Evolutionary conservation across 2,888 invertebrate species (phyloP).

Genomic region (Perithous albicinctus): DNA sequence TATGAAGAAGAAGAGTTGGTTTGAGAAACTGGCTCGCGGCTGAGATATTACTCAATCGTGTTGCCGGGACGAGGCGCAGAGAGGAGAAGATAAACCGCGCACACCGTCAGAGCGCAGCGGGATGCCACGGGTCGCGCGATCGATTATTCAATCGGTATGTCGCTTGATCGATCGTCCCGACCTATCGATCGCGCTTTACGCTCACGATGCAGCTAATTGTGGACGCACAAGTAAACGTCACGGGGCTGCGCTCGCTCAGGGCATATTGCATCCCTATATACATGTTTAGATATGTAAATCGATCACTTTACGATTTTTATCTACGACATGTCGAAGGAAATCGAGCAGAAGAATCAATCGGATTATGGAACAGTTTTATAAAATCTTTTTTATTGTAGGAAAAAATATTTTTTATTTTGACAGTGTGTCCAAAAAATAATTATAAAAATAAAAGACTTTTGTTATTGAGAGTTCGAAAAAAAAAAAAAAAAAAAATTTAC

Average conservation of each 20-base stretch:
- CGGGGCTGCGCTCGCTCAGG: background rate
- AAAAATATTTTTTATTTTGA: too few relatives aligned
- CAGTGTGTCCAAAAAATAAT: too few relatives aligned
- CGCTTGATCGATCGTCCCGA: slow-evolving; percentile 40
- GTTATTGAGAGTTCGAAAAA: too few relatives aligned
- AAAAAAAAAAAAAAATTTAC: too few relatives aligned
- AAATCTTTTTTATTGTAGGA: too few relatives aligned
- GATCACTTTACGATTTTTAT: background rate
- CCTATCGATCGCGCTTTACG: slow-evolving; percentile 14
- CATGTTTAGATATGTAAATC: background rate
- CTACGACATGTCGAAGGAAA: background rate
- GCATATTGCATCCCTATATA: background rate
- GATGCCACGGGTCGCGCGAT: slow-evolving; percentile 26
- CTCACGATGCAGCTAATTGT: slow-evolving; percentile 31
- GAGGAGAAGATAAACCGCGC: slow-evolving; percentile 23
- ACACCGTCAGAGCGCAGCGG: too few relatives aligned
- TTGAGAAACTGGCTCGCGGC: slow-evolving; percentile 27
- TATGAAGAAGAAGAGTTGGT: slow-evolving; percentile 15
- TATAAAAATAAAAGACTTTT: too few relatives aligned
- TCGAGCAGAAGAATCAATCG: too few relatives aligned
- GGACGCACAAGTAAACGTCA: slow-evolving; percentile 4
- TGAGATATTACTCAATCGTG: slow-evolving; percentile 39
- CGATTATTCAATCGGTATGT: slow-evolving; percentile 49
- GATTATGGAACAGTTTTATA: background rate
- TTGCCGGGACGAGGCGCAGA: background rate